Conservation (phyloP, 2,113 vertebrate genomes). For the Rhinolophus sinicus region DNA sequence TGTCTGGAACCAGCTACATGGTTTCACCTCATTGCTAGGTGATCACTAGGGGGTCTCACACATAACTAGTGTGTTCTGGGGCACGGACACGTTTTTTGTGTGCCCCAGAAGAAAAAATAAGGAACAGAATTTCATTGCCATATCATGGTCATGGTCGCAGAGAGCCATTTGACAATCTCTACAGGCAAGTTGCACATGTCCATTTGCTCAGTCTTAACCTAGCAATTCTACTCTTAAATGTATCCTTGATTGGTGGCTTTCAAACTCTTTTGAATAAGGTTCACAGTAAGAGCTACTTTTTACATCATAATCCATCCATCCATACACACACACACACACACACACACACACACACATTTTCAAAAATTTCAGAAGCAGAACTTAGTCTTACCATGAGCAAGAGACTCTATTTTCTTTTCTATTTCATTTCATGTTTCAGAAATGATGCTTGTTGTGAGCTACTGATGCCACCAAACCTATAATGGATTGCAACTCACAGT, state of each 20-base stretch:
- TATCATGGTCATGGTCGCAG: neutral
- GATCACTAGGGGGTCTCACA: too few species aligned
- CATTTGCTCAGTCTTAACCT: neutral
- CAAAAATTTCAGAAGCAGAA: neutral
- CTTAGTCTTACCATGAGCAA: neutral
- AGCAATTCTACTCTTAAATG: neutral
- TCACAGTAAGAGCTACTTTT: neutral
- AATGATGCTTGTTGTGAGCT: neutral
- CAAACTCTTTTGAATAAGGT: neutral
- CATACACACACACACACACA: neutral
- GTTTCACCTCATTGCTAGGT: neutral
- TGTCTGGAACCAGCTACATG: neutral
- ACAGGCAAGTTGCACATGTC: neutral
- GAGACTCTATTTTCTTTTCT: neutral
- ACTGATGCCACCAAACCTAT: neutral
- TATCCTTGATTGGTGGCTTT: neutral
- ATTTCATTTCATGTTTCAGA: neutral
- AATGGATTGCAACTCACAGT: neutral
- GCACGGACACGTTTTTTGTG: too few species aligned
- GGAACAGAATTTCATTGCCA: neutral
- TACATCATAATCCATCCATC: neutral
- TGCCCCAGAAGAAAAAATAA: neutral
- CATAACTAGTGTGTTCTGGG: too few species aligned
- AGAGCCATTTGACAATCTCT: neutral
- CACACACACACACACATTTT: too few species aligned